Base-by-base conservation (phyloP, 2,113 vertebrate species). In the Labrus mixtus region DNA sequence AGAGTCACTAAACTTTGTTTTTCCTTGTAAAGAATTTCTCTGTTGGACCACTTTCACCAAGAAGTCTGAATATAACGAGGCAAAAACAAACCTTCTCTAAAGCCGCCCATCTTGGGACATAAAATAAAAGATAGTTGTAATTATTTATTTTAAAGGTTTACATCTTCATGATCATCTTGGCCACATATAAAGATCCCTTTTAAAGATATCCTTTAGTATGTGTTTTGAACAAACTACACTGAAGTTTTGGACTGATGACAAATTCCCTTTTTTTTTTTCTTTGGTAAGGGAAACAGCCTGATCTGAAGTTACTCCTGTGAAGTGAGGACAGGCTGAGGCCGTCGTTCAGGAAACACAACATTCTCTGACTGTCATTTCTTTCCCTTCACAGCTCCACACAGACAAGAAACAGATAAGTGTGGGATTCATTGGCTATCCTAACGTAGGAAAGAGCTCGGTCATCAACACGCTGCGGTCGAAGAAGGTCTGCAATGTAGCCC, bases 351-450 rank as follows among this genome's bases (percentile, higher is more conserved):
- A 73, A 80, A 70, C 36, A 39, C 39, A 73, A 70, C 55, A 61
- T 60, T 25, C 56, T 86, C 58, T 83, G 56, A 66, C 76, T 41
- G 20, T 51, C 84, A 57, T 74, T 17, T 67, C 6, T 76, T 57
- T 20, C 62, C 58, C 81, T 84, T 76, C 69, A 78, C 94, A 99
- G 98, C 92, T 99, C 20, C 98, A 99, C 86, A 95, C 95, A 62
- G 98, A 99, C 92, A 99, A 99, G 94, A 99, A 99, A 39, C 98
- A 99, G 95, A 99, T 99, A 91, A 99, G 98, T 0, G 97, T 99
- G 55, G 98, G 98, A 17, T 99, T 99, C 91, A 99, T 99, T 20
- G 98, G 98, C 37, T 99, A 99, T 81, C 98, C 98, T 3, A 99
- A 99, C 1, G 98, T 99, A 71, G 98, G 98, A 87, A 99, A 99